Conservation (phyloP, 2,113 vertebrate genomes). For the Jacana jacana region DNA sequence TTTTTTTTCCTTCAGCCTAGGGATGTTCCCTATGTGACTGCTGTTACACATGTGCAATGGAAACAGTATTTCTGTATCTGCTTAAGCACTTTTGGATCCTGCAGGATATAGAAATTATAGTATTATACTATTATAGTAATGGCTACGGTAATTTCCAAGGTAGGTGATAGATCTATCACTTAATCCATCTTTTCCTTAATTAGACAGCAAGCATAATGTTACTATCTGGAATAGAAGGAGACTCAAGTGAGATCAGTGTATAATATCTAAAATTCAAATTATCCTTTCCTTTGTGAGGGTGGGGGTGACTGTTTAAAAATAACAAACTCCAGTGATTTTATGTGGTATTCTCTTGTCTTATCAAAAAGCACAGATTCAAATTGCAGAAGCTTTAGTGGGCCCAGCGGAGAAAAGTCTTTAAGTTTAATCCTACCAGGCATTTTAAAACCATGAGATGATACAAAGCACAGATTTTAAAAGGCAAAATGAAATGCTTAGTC, state of each 20-base stretch:
- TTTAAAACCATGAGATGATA: neutral
- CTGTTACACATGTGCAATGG: neutral
- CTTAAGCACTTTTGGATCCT: neutral
- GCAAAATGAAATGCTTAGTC: slow-evolving; percentile 32
- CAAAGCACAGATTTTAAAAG: neutral
- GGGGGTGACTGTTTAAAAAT: neutral
- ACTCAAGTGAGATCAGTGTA: neutral
- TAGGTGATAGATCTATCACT: neutral
- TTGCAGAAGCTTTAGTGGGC: slow-evolving; percentile 8
- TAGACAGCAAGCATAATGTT: neutral
- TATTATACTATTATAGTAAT: slow-evolving; percentile 1
- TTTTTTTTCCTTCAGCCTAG: neutral
- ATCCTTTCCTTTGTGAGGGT: neutral
- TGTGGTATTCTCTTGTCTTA: slow-evolving; percentile 4
- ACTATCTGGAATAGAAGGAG: slow-evolving; percentile 1
- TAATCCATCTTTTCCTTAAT: slow-evolving; percentile 41
- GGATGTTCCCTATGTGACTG: neutral
- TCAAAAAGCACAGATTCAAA: neutral
- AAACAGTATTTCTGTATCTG: neutral
- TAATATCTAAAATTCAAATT: slow-evolving; percentile 40
- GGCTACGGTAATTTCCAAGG: neutral
- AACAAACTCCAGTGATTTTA: neutral
- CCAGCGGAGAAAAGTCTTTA: neutral
- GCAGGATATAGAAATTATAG: neutral
- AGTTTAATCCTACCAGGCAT: slow-evolving; percentile 29